Percentiles rank a stretch among this genome's conserved stretches.
These are phyloP conservation scores for Tetragnatha versicolor DNA, from an alignment of 1,140 invertebrate species.

Conservation along the genomic window DNA sequence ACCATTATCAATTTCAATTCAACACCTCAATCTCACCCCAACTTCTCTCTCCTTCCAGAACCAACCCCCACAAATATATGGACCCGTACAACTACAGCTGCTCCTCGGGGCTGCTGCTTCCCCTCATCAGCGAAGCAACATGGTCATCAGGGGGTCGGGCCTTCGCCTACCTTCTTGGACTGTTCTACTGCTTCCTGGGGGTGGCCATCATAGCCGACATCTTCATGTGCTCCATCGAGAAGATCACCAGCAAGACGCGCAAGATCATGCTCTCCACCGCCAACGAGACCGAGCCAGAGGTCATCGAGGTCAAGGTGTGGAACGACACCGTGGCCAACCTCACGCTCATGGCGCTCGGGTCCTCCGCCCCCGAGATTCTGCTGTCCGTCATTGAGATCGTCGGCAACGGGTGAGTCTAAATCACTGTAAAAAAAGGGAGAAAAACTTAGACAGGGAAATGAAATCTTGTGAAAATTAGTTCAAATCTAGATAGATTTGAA, in stretches of 20 bases:
- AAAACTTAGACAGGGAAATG: too few species aligned
- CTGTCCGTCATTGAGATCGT: conserved; percentile 72
- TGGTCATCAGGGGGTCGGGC: conserved; percentile 66
- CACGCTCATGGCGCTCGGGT: conserved; percentile 75
- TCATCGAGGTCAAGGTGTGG: conserved; percentile 67
- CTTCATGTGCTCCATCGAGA: conserved; percentile 74
- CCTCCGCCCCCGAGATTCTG: conserved; percentile 73
- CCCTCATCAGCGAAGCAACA: conserved; percentile 68
- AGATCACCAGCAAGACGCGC: conserved; percentile 72
- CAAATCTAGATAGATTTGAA: too few species aligned
- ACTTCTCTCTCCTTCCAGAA: not conserved
- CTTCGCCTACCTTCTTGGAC: conserved; percentile 67
- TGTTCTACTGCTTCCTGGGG: conserved; percentile 69
- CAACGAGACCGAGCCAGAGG: conserved; percentile 59
- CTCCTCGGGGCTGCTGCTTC: conserved; percentile 68
- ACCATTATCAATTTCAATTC: too few species aligned
- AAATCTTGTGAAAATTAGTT: too few species aligned
- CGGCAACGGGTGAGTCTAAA: conserved; percentile 65
- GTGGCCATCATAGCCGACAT: conserved; percentile 72
- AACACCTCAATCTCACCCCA: not conserved
- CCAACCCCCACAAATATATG: not conserved
- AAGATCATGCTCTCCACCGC: conserved; percentile 63
- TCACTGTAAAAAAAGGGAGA: too few species aligned
- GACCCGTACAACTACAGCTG: conserved; percentile 63
- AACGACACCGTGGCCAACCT: conserved; percentile 75